Evolutionary conservation across 1,140 invertebrate species (phyloP).

Genomic region (Drosophila simulans): DNA sequence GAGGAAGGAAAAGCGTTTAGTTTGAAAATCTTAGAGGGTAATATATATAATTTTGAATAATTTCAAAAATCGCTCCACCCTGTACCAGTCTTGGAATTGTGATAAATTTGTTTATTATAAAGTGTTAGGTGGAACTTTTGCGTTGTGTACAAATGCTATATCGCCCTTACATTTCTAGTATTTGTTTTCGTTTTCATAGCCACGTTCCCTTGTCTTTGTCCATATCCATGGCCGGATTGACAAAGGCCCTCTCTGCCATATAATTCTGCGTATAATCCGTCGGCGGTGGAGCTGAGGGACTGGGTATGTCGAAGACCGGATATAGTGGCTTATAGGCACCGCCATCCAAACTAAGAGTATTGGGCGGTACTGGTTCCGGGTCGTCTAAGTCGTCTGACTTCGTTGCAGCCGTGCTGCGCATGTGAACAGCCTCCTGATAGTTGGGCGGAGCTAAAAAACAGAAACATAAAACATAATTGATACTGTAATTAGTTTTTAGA

Average conservation of each 20-base stretch:
- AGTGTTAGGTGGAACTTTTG: background rate
- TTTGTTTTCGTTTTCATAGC: constrained; percentile 31
- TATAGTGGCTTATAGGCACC: constrained; percentile 62
- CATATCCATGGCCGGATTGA: constrained; percentile 41
- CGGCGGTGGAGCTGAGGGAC: constrained; percentile 47
- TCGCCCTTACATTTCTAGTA: background rate
- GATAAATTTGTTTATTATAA: background rate
- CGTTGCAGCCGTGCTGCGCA: constrained; percentile 20
- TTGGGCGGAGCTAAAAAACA: constrained; percentile 59
- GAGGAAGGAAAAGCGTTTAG: background rate
- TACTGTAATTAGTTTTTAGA: background rate
- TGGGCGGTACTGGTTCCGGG: constrained; percentile 24
- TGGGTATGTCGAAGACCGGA: constrained; percentile 75
- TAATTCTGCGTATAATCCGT: constrained; percentile 28
- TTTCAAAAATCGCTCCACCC: too few relatives aligned
- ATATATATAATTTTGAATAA: too few relatives aligned
- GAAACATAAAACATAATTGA: too few relatives aligned
- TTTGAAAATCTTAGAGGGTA: too few relatives aligned
- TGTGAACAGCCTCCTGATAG: constrained; percentile 72
- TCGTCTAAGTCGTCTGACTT: constrained; percentile 15
- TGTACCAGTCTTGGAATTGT: background rate
- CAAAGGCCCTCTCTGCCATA: constrained; percentile 35
- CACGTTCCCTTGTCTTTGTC: constrained; percentile 61
- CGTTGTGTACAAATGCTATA: background rate
- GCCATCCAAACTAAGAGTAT: constrained; percentile 58